phyloP scores from a whole-genome alignment of 2,113 vertebrate genomes.

The mouse (Mus musculus) region GRCm39 chr5:57975001-57975500 shows the following conservation, averaged over 20 bases:
- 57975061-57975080: background rate
- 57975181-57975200: background rate
- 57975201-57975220: background rate
- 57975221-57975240: background rate
- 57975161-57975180: background rate
- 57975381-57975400: constrained; percentile 30
- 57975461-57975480: background rate
- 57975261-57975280: constrained; percentile 8
- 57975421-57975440: constrained; percentile 48
- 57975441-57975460: constrained; percentile 49
- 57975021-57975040: background rate
- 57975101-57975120: background rate
- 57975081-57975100: background rate
- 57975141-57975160: background rate
- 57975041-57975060: background rate
- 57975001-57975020: background rate
- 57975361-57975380: background rate
- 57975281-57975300: constrained; percentile 5
- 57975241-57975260: constrained; percentile 32
- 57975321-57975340: background rate
- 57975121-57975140: no score
- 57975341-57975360: background rate
- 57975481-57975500: constrained; percentile 14
- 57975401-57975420: constrained; percentile 30
- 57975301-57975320: background rate